Base-by-base conservation (phyloP, 92 coral and sea anemone species). In the Scolanthus callimorphus region DNA sequence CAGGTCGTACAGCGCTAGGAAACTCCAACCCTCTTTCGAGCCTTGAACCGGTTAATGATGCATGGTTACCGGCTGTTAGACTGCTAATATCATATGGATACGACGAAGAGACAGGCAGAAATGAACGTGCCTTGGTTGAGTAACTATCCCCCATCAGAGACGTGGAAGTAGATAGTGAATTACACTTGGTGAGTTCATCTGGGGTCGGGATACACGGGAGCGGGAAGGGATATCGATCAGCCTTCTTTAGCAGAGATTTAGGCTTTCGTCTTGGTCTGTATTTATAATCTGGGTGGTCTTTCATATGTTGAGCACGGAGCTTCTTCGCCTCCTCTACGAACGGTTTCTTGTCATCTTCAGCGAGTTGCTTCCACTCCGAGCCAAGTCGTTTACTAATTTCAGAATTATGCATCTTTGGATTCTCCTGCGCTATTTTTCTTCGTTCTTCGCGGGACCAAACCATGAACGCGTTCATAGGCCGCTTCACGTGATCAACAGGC, bases 381-480 rank as follows among this genome's bases (percentile, higher is more conserved):
- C 99, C 99, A 30, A 94, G 99, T 31, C 86, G 91, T 53, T 94
- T 94, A 70, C 97, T 89, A 17, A 94, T 94, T 71, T 94, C 99
- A 8, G 99, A 94, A 78, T 94, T 94, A 71, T 94, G 99, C 99
- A 94, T 94, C 84, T 94, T 94, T 19, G 99, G 99, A 61, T 94
- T 94, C 37, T 94, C 95, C 63, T 94, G 97, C 17, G 99, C 99
- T 66, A 94, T 94, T 84, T 94, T 94, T 57, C 96, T 79, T 19
- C 99, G 87, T 71, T 94, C 91, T 17, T 90, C 99, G 1, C 99
- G 79, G 67, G 91, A 82, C 99, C 99, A 94, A 39, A 94, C 99
- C 99, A 94, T 94, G 57, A 94, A 94, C 17, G 99, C 99, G 27
- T 94, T 94, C 99, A 94, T 94, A 2, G 99, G 99, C 27, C 99